phyloP scores from a whole-genome alignment of 1,140 invertebrate species.

The Drosophila jambulina region DNA sequence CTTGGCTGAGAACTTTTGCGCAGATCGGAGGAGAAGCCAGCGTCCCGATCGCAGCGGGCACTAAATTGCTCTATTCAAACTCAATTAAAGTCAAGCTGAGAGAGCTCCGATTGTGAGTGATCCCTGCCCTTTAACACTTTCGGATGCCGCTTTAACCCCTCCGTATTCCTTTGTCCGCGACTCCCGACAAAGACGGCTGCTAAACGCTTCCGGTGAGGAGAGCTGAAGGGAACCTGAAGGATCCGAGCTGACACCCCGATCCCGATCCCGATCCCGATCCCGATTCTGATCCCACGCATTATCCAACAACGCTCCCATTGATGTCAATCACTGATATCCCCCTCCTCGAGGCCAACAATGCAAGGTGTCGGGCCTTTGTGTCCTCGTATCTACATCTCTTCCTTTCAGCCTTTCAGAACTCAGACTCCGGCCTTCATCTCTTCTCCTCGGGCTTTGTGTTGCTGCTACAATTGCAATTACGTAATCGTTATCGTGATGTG shows the following conservation, averaged over 20 bases:
- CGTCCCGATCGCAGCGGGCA: constrained; percentile 61
- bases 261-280: constrained; percentile 71
- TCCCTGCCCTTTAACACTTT: constrained; percentile 78
- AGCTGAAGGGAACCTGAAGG: constrained; percentile 2
- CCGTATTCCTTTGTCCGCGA: constrained; percentile 23
- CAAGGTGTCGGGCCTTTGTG: constrained; percentile 51
- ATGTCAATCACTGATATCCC: constrained; percentile 54
- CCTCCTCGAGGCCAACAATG: constrained; percentile 34
- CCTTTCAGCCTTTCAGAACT: constrained; percentile 27
- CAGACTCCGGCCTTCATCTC: constrained; percentile 17
- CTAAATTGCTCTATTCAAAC: constrained; percentile 81
- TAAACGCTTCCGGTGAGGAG: constrained; percentile 71
- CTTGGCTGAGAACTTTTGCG: constrained; percentile 52
- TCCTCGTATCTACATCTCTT: constrained; percentile 29
- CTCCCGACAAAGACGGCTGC: constrained; percentile 37
- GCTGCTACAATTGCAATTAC: constrained; percentile 76
- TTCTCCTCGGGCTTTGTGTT: constrained; percentile 18
- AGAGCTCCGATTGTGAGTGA: constrained; percentile 50
- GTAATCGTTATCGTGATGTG: constrained; percentile 62
- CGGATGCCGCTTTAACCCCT: constrained; percentile 20
- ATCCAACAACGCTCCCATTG: constrained; percentile 41
- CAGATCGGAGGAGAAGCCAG: constrained; percentile 7
- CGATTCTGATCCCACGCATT: constrained; percentile 76
- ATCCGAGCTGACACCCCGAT: constrained; percentile 41
- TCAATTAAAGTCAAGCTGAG: constrained; percentile 79